Base-by-base conservation (phyloP, 2,888 invertebrate genomes). In the Scrobipalpa costella region DNA sequence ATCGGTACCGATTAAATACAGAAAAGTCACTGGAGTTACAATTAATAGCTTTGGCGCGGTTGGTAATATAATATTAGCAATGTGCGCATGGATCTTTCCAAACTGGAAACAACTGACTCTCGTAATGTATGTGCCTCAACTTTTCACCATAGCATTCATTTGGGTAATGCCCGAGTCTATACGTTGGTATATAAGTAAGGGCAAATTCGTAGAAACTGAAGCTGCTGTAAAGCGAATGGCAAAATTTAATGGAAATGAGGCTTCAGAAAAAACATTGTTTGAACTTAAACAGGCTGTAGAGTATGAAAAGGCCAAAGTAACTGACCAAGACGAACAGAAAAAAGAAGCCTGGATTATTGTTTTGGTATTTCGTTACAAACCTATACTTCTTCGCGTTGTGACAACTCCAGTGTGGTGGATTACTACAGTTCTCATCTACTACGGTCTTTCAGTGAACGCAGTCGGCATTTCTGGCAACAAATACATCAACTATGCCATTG, bases 381-480 rank as follows among this genome's bases (percentile, higher is more conserved):
- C 79, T 52, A 79, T 94, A 17, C 73, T 92, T 17, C 66, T 90
- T 1, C 83, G 93, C 27, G 79, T 93, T 66, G 47, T 92, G 6
- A 27, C 38, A 11, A 95, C 95, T 40, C 95, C 94, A 8, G 92
- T 95, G 69, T 95, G 95, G 87, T 96, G 96, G 96, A 93, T 96
- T 60, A 94, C 95, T 0, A 94, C 95, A 67, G 94, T 95, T 0
- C 94, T 96, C 71, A 94, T 96, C 11, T 97, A 95, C 84, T 96
- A 95, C 74, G 96, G 96, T 0, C 84, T 97, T 21, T 95, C 95
- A 13, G 90, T 96, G 66, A 96, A 95, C 84, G 94, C 96, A 0
- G 94, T 95, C 1, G 92, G 94, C 1, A 86, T 97, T 11, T 21
- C 50, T 38, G 95, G 95, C 17, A 93, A 95, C 74, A 94, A 94